phyloP scores from a whole-genome alignment of 1,140 invertebrate species.

The Eubasilissa regina region DNA sequence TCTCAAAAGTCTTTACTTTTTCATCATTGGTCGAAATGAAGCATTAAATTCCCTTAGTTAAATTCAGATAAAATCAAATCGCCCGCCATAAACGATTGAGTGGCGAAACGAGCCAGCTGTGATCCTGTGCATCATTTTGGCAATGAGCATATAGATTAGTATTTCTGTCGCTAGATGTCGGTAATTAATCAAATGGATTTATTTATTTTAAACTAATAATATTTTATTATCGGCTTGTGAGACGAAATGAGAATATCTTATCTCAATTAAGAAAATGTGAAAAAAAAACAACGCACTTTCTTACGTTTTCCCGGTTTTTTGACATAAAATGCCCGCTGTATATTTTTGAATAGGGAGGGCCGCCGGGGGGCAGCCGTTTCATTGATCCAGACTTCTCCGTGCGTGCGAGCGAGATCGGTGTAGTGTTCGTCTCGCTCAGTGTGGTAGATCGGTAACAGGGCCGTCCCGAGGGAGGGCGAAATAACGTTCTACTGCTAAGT shows the following conservation, averaged over 20 bases:
- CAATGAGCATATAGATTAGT: no score
- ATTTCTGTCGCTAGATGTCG: conserved; percentile 11
- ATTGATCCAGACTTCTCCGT: conserved; percentile 68
- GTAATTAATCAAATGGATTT: conserved; percentile 1
- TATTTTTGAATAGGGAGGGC: conserved; percentile 46
- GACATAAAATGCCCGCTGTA: not conserved
- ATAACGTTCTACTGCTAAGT: not conserved
- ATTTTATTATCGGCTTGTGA: not conserved
- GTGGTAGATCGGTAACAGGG: conserved; percentile 15
- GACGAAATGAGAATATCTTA: not conserved
- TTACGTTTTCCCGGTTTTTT: conserved; percentile 14
- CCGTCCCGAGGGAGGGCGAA: conserved; percentile 1
- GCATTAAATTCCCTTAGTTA: no score
- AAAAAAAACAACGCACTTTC: not conserved
- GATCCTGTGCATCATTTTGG: no score
- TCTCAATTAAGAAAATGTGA: not conserved
- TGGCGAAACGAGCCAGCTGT: no score
- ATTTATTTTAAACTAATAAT: not conserved
- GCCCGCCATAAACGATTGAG: not conserved
- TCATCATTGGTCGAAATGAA: no score
- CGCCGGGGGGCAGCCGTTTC: conserved; percentile 63
- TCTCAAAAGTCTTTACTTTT: no score
- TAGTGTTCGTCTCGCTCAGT: conserved; percentile 37
- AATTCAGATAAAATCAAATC: no score
- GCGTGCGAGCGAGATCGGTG: conserved; percentile 1